These are phyloP conservation scores for Onthophagus sagittarius DNA, from an alignment of 2,888 invertebrate species.

Conservation along the genomic window DNA sequence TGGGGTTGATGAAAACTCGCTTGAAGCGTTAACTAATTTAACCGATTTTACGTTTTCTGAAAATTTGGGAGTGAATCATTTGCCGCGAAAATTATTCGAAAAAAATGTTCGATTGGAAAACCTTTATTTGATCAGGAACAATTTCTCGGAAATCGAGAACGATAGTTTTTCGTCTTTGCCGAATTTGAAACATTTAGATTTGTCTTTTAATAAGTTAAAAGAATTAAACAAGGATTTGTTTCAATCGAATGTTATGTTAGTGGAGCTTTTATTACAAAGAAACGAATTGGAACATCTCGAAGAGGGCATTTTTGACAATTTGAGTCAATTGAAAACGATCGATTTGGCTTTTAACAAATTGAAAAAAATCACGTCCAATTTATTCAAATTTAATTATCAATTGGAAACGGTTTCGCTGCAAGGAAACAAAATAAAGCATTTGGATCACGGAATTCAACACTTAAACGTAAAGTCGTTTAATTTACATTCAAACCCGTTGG, in stretches of 20 bases:
- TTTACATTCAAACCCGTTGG: not conserved
- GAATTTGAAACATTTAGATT: not conserved
- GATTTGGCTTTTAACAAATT: not conserved
- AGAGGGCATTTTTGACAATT: not conserved
- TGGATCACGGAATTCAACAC: not conserved
- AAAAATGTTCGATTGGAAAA: not conserved
- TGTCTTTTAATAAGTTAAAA: not conserved
- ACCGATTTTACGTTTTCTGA: not conserved
- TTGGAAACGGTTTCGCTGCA: not conserved
- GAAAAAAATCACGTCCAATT: not conserved
- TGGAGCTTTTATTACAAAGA: not conserved
- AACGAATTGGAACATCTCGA: not conserved
- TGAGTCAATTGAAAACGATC: not conserved
- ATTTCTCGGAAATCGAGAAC: not conserved
- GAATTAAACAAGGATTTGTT: not conserved
- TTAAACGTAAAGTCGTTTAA: not conserved
- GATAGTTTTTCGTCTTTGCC: not conserved
- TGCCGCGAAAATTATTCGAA: not conserved
- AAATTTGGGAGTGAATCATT: not conserved
- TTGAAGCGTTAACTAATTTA: not conserved
- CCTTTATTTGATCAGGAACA: not conserved
- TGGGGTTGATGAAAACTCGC: not conserved
- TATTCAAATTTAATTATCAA: not conserved
- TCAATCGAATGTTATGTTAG: not conserved
- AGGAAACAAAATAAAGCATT: not conserved